These are phyloP conservation scores for Thera obeliscata DNA, from an alignment of 2,888 invertebrate genomes.

Conservation along the genomic window DNA sequence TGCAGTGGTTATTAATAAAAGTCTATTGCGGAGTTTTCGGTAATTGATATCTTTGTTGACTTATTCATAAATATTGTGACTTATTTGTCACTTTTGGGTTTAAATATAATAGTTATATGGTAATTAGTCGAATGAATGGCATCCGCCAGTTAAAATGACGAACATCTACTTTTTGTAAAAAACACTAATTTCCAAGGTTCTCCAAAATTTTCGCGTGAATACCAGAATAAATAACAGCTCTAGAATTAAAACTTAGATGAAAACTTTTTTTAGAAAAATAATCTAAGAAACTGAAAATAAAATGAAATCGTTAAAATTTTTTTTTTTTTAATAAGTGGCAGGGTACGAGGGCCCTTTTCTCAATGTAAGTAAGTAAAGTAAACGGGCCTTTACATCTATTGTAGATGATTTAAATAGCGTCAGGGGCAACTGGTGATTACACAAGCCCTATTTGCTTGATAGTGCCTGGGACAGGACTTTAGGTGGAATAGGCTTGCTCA, in stretches of 20 bases:
- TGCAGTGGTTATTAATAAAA: constrained; percentile 40
- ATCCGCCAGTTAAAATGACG: background rate
- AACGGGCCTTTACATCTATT: too few relatives aligned
- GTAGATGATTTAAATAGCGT: too few relatives aligned
- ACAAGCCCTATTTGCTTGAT: too few relatives aligned
- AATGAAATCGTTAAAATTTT: constrained; percentile 22
- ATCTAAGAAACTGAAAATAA: constrained; percentile 5
- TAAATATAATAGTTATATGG: background rate
- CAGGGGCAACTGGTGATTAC: too few relatives aligned
- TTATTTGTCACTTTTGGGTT: background rate
- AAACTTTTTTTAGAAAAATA: too few relatives aligned
- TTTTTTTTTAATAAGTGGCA: too few relatives aligned
- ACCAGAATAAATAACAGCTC: constrained; percentile 36
- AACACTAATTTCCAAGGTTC: constrained; percentile 21
- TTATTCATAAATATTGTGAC: constrained; percentile 26
- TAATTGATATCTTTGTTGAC: constrained; percentile 39
- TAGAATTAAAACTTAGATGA: constrained; percentile 29
- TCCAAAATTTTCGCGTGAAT: background rate
- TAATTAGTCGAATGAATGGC: constrained; percentile 5
- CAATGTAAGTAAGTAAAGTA: too few relatives aligned
- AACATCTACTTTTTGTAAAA: constrained; percentile 4
- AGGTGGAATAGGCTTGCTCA: too few relatives aligned
- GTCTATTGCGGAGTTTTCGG: constrained; percentile 31
- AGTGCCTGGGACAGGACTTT: too few relatives aligned
- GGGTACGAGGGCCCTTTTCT: too few relatives aligned